These are phyloP conservation scores for Tineola bisselliella DNA, from an alignment of 2,888 invertebrate species.

Conservation along the genomic window DNA sequence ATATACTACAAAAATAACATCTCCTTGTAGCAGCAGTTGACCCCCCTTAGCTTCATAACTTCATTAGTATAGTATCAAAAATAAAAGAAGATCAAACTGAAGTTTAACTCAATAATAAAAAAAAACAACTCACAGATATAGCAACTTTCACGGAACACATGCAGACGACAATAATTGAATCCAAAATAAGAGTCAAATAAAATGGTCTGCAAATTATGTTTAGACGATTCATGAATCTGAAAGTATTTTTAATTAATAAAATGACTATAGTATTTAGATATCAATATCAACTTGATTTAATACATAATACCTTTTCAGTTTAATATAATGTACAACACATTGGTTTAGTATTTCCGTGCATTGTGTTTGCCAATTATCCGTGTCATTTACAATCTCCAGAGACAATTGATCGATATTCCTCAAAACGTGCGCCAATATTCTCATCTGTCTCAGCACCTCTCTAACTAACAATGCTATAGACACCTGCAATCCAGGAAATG, in stretches of 20 bases:
- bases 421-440: conserved; percentile 41
- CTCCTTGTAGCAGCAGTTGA: no score
- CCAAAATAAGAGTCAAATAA: conserved; percentile 45
- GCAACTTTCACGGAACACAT: conserved; percentile 58
- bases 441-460: conserved; percentile 46
- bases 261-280: no score
- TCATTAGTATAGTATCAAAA: no score
- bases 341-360: conserved; percentile 36
- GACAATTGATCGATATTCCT: conserved; percentile 38
- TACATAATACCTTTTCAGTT: conserved; percentile 44
- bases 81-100: no score
- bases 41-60: no score
- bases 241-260: not conserved
- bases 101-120: no score
- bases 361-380: conserved; percentile 15
- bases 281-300: no score
- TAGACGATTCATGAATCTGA: conserved; percentile 45
- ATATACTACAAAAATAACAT: no score
- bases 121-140: conserved; percentile 42
- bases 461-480: conserved; percentile 42
- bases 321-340: conserved; percentile 43
- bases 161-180: conserved; percentile 47
- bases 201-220: conserved; percentile 49
- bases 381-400: conserved; percentile 25
- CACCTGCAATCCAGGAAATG: conserved; percentile 46